Evolutionary conservation across 2,113 vertebrate genomes (phyloP).

Genomic region (Colius striatus): DNA sequence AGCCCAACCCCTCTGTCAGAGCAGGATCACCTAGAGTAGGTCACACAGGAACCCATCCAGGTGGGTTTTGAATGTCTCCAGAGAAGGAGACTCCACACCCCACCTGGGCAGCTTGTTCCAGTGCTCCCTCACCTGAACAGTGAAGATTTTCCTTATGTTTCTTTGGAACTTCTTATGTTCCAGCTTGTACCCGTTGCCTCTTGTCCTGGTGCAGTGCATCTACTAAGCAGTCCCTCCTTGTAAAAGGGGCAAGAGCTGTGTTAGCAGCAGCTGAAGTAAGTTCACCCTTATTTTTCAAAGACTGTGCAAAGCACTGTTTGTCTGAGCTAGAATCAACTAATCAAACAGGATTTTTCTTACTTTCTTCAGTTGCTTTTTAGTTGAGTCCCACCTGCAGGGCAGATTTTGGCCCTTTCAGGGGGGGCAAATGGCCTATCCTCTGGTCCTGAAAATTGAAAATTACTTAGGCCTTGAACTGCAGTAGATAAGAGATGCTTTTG

Average conservation of each 20-base stretch:
- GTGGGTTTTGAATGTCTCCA: too few species aligned
- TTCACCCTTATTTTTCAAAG: not conserved
- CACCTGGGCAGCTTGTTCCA: too few species aligned
- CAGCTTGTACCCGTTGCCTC: too few species aligned
- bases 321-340: not conserved
- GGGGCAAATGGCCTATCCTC: not conserved
- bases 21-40: too few species aligned
- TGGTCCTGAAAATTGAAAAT: not conserved
- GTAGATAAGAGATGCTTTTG: not conserved
- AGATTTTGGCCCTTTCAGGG: not conserved
- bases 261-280: slow-evolving; percentile 9
- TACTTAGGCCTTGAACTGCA: not conserved
- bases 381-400: not conserved
- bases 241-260: not conserved
- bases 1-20: too few species aligned
- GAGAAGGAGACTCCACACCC: too few species aligned
- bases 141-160: too few species aligned
- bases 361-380: not conserved
- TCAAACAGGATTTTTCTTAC: not conserved
- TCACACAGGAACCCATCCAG: too few species aligned
- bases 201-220: not conserved
- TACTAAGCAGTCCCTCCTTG: not conserved
- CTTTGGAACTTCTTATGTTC: too few species aligned
- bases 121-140: too few species aligned
- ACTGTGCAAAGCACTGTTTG: not conserved